Percentiles rank a stretch among this genome's conserved stretches.
phyloP scores from a whole-genome alignment of 1,140 invertebrate genomes.

The Melanaphis sacchari region DNA sequence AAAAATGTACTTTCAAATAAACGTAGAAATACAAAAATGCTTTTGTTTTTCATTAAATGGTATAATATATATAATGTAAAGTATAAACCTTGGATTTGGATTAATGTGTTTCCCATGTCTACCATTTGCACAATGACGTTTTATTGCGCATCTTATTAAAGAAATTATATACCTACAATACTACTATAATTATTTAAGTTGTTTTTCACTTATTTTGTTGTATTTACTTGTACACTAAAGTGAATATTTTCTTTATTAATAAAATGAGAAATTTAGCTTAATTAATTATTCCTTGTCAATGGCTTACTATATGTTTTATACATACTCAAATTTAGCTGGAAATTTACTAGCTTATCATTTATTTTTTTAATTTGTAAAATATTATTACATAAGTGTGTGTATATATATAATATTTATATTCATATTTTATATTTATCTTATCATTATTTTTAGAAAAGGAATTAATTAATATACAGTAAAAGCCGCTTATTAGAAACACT shows the following conservation, averaged over 20 bases:
- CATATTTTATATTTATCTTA: background rate
- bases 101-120: background rate
- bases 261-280: background rate
- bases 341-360: background rate
- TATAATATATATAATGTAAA: background rate
- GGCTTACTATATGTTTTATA: background rate
- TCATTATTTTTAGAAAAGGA: background rate
- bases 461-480: too few species aligned
- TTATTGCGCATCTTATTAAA: background rate
- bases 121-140: background rate
- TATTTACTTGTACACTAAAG: background rate
- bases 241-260: conserved; percentile 11
- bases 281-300: background rate
- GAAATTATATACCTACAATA: background rate
- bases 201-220: background rate
- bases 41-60: background rate
- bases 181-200: background rate
- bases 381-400: background rate
- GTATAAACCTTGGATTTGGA: background rate
- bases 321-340: background rate
- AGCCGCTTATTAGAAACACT: too few species aligned
- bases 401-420: too few species aligned
- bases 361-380: background rate
- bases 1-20: background rate
- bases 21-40: background rate